These are phyloP conservation scores for Magallana ariakensis DNA, from an alignment of 1,140 invertebrate genomes.

Conservation along the genomic window DNA sequence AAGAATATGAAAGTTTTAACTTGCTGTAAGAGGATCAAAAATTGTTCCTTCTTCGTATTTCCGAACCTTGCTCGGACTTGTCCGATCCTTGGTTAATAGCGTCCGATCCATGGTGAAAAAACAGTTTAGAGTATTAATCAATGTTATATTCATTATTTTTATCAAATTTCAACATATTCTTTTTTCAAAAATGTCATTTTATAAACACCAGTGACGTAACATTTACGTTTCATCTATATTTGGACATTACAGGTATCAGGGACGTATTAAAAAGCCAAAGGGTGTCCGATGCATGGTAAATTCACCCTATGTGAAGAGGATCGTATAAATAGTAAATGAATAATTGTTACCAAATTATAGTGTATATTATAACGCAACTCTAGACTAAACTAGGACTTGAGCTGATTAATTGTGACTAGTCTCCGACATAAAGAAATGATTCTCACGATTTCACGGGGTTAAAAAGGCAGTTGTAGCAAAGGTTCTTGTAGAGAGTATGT, in stretches of 20 bases:
- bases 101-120: slow-evolving; percentile 14
- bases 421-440: too few relatives aligned
- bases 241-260: background rate
- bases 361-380: too few relatives aligned
- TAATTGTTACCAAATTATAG: too few relatives aligned
- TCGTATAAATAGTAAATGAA: too few relatives aligned
- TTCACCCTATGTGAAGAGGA: background rate
- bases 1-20: background rate
- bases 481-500: too few relatives aligned
- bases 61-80: background rate
- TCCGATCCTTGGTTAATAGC: background rate
- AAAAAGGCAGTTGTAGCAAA: too few relatives aligned
- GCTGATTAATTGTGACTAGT: too few relatives aligned
- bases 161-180: background rate
- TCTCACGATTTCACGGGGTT: too few relatives aligned
- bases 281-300: background rate
- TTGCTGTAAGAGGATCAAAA: too few relatives aligned
- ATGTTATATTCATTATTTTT: background rate
- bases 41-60: background rate
- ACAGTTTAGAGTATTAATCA: background rate
- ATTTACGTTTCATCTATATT: background rate
- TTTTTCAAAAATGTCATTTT: background rate
- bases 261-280: background rate
- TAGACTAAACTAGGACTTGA: too few relatives aligned
- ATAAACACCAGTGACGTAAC: background rate